Percentiles rank a stretch among this genome's conserved stretches.
phyloP scores from a whole-genome alignment of 1,140 invertebrate species.

The Fopius arisanus region DNA sequence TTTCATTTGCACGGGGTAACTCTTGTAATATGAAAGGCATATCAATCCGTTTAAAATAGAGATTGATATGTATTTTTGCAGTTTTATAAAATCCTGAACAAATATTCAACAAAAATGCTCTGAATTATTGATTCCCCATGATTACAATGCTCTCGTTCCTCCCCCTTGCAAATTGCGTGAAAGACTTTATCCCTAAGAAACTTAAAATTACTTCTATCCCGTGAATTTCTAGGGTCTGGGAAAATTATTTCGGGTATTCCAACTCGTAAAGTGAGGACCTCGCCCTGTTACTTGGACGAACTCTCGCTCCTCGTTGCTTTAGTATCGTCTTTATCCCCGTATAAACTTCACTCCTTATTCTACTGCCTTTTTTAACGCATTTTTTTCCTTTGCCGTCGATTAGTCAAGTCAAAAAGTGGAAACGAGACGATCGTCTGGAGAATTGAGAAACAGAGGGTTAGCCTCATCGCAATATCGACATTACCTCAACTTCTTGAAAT shows the following conservation, averaged over 20 bases:
- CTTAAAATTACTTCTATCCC: neutral
- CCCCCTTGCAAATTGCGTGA: neutral
- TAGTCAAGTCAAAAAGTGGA: neutral
- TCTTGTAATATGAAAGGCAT: neutral
- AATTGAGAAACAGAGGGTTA: constrained; percentile 32
- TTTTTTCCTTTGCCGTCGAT: neutral
- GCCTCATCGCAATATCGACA: neutral
- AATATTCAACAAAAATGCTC: too few species aligned
- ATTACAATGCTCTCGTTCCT: too few species aligned
- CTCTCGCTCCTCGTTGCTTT: constrained; percentile 21
- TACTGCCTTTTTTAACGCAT: neutral
- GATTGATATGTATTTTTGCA: neutral
- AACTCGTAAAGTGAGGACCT: neutral
- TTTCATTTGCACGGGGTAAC: too few species aligned
- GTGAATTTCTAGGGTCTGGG: neutral
- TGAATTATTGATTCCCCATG: too few species aligned
- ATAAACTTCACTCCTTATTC: neutral
- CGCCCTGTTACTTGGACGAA: constrained; percentile 16
- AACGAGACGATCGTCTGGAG: constrained; percentile 9
- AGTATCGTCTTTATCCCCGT: neutral
- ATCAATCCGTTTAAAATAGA: neutral
- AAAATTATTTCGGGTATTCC: constrained; percentile 16
- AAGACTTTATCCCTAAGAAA: neutral
- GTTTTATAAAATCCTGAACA: too few species aligned
- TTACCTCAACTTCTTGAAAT: constrained; percentile 17